Conservation (phyloP, 2,113 vertebrate genomes). For the Bombycilla garrulus region DNA sequence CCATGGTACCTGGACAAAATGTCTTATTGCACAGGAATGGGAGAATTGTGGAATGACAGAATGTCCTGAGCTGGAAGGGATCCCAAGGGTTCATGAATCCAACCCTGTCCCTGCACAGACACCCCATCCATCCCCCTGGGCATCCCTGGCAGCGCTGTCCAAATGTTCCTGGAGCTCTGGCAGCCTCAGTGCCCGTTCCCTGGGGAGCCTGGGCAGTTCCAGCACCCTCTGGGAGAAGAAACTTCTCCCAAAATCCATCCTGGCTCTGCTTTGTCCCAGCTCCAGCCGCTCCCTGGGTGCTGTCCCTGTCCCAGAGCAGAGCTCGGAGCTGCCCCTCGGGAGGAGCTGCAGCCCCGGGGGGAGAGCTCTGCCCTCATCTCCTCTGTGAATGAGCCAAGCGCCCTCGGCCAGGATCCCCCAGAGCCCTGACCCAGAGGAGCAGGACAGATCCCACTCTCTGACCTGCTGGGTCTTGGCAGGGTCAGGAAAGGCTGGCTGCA, state of each 20-base stretch:
- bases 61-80: not conserved
- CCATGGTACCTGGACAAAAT: not conserved
- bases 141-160: not conserved
- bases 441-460: accelerated
- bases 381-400: not conserved
- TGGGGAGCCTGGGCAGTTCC: not conserved
- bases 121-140: not conserved
- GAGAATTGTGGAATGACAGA: not conserved
- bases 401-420: not conserved
- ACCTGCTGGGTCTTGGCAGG: not conserved
- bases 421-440: not conserved
- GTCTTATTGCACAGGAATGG: not conserved
- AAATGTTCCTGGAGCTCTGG: not conserved
- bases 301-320: not conserved
- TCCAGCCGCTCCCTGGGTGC: accelerated
- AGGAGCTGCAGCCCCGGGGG: not conserved
- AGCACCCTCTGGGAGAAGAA: not conserved
- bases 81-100: not conserved
- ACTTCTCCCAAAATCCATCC: not conserved
- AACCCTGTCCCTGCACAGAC: accelerated
- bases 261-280: not conserved
- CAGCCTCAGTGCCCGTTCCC: not conserved
- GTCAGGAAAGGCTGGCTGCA: not conserved
- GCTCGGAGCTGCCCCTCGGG: not conserved
- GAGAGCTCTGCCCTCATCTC: not conserved